Base-by-base conservation (phyloP, 2,888 invertebrate genomes). In the Morpho achilles region DNA sequence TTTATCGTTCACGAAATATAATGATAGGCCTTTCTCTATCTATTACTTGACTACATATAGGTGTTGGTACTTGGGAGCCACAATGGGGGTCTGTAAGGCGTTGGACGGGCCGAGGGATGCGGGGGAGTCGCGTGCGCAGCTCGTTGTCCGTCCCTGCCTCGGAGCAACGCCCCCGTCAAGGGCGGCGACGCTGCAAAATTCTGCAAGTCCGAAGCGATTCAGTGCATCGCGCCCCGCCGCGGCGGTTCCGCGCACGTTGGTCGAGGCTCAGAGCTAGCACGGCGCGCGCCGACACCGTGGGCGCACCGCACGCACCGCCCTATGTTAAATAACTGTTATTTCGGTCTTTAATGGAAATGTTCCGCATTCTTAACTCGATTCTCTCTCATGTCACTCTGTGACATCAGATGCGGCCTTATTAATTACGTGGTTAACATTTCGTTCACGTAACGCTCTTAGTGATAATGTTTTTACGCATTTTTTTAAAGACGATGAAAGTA, bases 161-260 rank as follows among this genome's bases (percentile, higher is more conserved):
- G 85, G 90, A 87, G 87, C 90, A 90, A 89, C 89, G 90, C 87
- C 90, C 90, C 87, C 87, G 89, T 88, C 89, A 90, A 89, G 90
- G 90, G 90, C 90, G 90, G 87, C 89, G 87, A 86, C 88, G 88
- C 77, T 77, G 88, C 89, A 89, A 89, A 89, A 87, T 90, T 89
- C 81, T 89, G 89, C 89, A 89, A 89, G 87, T 86, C 86, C 83
- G 81, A 75, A 76, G 82, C 83, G 79, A 83, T 78, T 85, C 88
- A 88, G 87, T 89, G 89, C 89, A 90, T 86, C 87, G 86, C 83
- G 88, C 84, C 84, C 83, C 86, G 88, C 87, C 88, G 87, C 88
- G 88, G 87, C 87, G 87, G 87, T 81, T 76, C 80, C 83, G 88
- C 90, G 90, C 84, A 76, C 80, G 81, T 78, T 79, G 79, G 75